These are phyloP conservation scores for Caranx ignobilis DNA, from an alignment of 2,113 vertebrate species.

Conservation along the genomic window DNA sequence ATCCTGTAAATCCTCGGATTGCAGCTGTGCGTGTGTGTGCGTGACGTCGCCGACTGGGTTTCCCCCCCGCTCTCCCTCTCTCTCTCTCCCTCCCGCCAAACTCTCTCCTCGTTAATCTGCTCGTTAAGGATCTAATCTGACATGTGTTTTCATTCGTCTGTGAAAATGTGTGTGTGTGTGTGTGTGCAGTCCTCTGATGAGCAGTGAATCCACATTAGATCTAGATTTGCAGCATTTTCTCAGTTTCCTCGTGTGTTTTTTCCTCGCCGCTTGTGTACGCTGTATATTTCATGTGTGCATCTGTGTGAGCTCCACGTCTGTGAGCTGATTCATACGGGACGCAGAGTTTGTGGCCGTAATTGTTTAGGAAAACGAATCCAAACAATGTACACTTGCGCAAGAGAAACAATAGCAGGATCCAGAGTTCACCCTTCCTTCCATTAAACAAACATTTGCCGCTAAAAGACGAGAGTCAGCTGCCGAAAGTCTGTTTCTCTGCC, in stretches of 20 bases:
- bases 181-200: conserved; percentile 16
- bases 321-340: not conserved
- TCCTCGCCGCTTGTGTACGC: too few species aligned
- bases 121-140: conserved; percentile 72
- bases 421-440: conserved; percentile 52
- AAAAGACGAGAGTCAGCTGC: conserved; percentile 55
- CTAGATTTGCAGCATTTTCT: not conserved
- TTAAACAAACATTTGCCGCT: conserved; percentile 64
- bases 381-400: conserved; percentile 44
- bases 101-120: conserved; percentile 67
- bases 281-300: not conserved
- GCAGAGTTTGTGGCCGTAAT: conserved; percentile 6
- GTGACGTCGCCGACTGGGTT: conserved; percentile 4
- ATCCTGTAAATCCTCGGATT: conserved; percentile 56
- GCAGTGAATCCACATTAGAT: conserved; percentile 4
- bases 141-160: conserved; percentile 69
- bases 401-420: conserved; percentile 61
- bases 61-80: not conserved
- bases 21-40: conserved; percentile 54
- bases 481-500: conserved; percentile 26
- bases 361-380: conserved; percentile 61
- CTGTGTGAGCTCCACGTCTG: conserved; percentile 19
- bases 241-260: not conserved
- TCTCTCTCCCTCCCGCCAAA: not conserved
- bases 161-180: conserved; percentile 23